Evolutionary conservation across 2,888 invertebrate genomes (phyloP).

Genomic region (Strigamia transsilvanica): DNA sequence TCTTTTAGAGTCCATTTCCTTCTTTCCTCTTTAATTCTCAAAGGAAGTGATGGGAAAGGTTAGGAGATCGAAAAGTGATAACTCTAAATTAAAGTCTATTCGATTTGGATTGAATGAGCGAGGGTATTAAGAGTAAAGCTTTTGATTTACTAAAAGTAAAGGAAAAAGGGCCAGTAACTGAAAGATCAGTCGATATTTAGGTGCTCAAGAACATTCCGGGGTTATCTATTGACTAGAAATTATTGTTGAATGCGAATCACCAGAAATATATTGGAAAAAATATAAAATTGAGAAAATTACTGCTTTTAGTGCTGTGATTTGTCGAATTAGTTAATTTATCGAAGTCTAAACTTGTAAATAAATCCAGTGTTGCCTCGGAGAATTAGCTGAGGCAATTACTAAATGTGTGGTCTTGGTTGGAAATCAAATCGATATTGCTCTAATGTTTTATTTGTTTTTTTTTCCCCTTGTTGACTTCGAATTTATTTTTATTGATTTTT

Average conservation of each 20-base stretch:
- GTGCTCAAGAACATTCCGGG: not conserved
- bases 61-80: constrained; percentile 33
- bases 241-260: not conserved
- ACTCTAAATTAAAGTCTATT: constrained; percentile 21
- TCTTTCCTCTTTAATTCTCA: not conserved
- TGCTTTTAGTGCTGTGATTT: too few species aligned
- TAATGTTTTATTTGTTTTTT: not conserved
- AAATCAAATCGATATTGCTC: too few species aligned
- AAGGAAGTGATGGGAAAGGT: constrained; percentile 12
- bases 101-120: constrained; percentile 32
- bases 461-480: not conserved
- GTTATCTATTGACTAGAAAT: constrained; percentile 22
- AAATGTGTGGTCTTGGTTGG: too few species aligned
- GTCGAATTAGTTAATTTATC: too few species aligned
- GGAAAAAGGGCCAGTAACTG: not conserved
- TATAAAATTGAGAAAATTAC: too few species aligned
- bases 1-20: not conserved
- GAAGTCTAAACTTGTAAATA: too few species aligned
- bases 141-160: constrained; percentile 33
- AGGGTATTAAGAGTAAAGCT: constrained; percentile 41
- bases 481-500: not conserved
- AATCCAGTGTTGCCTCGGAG: too few species aligned
- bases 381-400: too few species aligned
- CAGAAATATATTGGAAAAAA: not conserved
- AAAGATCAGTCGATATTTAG: constrained; percentile 1